A percentile compares a stretch with the other conserved stretches of the same genome.
Evolutionary conservation across 2,113 vertebrate genomes (phyloP).

Genomic region (Psophia crepitans): DNA sequence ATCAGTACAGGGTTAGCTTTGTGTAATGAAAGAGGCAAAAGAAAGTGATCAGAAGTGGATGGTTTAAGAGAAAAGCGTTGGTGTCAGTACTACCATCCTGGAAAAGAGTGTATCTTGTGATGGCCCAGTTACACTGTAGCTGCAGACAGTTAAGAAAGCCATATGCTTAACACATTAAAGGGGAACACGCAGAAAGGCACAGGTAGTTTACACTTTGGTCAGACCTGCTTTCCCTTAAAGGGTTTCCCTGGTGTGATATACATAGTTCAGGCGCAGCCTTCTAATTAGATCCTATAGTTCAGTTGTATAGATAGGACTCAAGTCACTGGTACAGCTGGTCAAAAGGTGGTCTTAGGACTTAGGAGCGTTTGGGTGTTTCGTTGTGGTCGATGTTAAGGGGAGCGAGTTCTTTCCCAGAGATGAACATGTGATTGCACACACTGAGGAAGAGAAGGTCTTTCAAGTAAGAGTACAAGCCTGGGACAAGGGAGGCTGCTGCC

Average conservation of each 20-base stretch:
- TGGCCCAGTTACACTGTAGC: background rate
- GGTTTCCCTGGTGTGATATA: background rate
- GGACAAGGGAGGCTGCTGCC: background rate
- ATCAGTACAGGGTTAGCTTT: background rate
- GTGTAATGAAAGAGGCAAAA: background rate
- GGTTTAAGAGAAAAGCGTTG: background rate
- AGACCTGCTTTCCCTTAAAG: background rate
- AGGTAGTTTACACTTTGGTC: background rate
- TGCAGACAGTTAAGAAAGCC: background rate
- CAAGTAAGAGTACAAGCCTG: background rate
- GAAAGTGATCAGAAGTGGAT: background rate
- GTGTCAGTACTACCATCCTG: background rate
- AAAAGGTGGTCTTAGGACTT: background rate
- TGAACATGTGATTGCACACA: background rate
- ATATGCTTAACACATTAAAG: background rate
- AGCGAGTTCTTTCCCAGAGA: background rate
- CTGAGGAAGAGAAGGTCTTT: background rate
- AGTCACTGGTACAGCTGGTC: background rate
- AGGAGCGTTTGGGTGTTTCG: background rate
- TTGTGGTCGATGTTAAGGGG: rapidly evolving
- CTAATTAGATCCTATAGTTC: background rate
- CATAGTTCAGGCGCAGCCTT: background rate
- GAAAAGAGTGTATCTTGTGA: background rate
- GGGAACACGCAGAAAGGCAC: background rate
- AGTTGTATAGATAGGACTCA: background rate